A percentile compares a stretch with the other conserved stretches of the same genome.
These are phyloP conservation scores for Odontomachus brunneus DNA, from an alignment of 1,140 invertebrate species.

Conservation along the genomic window DNA sequence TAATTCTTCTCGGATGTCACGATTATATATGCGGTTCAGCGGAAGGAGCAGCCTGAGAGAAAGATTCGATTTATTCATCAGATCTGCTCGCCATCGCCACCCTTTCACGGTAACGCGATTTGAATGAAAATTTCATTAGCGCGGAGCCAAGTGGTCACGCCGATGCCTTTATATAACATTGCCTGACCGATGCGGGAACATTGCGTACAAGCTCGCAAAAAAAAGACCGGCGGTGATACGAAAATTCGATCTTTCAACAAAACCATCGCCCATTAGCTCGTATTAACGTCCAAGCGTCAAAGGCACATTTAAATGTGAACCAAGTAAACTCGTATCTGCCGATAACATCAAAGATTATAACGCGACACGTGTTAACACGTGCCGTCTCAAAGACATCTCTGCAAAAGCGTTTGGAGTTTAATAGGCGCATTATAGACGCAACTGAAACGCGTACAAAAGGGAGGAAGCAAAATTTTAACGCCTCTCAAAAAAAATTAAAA, in stretches of 20 bases:
- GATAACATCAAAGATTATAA: too few relatives aligned
- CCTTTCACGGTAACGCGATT: slow-evolving; percentile 26
- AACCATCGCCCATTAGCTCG: background rate
- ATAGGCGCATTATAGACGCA: too few relatives aligned
- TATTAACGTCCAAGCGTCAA: too few relatives aligned
- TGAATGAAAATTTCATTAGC: slow-evolving; percentile 47
- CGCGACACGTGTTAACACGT: too few relatives aligned
- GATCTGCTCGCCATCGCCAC: slow-evolving; percentile 5
- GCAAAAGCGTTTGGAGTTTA: too few relatives aligned
- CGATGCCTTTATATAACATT: slow-evolving; percentile 16
- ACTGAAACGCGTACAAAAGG: too few relatives aligned
- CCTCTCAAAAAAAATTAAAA: background rate
- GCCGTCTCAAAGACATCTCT: too few relatives aligned
- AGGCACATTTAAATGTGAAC: too few relatives aligned
- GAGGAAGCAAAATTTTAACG: background rate
- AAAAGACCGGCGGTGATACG: background rate
- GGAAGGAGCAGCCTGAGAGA: background rate
- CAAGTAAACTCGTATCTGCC: too few relatives aligned
- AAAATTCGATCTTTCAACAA: background rate
- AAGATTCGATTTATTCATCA: slow-evolving; percentile 49
- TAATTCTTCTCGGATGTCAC: background rate
- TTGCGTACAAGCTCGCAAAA: slow-evolving; percentile 3
- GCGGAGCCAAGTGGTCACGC: slow-evolving; percentile 26
- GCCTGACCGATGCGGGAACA: background rate
- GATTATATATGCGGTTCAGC: background rate